Percentiles rank a stretch among this genome's conserved stretches.
Evolutionary conservation across 1,140 invertebrate genomes (phyloP).

Genomic region (Calosoma granatense): DNA sequence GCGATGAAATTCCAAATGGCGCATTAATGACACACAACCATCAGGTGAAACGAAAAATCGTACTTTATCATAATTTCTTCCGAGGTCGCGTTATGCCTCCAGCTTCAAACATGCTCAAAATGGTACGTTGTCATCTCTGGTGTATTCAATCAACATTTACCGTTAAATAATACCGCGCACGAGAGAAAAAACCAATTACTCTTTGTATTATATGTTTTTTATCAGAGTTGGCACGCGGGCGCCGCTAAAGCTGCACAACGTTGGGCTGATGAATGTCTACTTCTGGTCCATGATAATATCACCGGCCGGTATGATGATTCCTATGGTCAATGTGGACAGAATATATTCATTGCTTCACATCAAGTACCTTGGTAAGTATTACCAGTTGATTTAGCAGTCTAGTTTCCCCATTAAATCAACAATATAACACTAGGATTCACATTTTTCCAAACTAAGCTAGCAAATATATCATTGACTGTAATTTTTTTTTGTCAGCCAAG

Average conservation of each 20-base stretch:
- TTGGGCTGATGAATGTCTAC: conserved; percentile 61
- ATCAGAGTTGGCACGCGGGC: conserved; percentile 60
- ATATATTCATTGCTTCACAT: conserved; percentile 70
- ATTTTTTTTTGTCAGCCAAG: too few relatives aligned
- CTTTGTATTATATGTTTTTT: conserved; percentile 19
- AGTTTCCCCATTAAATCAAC: too few relatives aligned
- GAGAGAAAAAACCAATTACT: conserved; percentile 3
- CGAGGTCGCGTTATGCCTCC: conserved; percentile 58
- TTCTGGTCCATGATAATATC: conserved; percentile 58
- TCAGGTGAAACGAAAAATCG: conserved; percentile 58
- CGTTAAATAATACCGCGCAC: conserved; percentile 1
- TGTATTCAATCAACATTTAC: background rate
- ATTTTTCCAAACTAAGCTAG: too few relatives aligned
- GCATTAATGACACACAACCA: conserved; percentile 44
- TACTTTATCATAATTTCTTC: conserved; percentile 68
- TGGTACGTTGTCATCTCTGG: conserved; percentile 45
- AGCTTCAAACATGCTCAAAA: conserved; percentile 69
- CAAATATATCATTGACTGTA: too few relatives aligned
- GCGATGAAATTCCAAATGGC: conserved; percentile 49
- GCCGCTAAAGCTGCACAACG: conserved; percentile 59
- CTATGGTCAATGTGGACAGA: conserved; percentile 69
- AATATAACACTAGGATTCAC: too few relatives aligned
- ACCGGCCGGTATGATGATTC: conserved; percentile 52
- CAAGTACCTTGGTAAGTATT: conserved; percentile 67
- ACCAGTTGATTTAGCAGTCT: too few relatives aligned